Percentiles rank a stretch among this genome's conserved stretches.
These are phyloP conservation scores for Gallinago nigripennis DNA, from an alignment of 2,797 vertebrate species.

Conservation along the genomic window DNA sequence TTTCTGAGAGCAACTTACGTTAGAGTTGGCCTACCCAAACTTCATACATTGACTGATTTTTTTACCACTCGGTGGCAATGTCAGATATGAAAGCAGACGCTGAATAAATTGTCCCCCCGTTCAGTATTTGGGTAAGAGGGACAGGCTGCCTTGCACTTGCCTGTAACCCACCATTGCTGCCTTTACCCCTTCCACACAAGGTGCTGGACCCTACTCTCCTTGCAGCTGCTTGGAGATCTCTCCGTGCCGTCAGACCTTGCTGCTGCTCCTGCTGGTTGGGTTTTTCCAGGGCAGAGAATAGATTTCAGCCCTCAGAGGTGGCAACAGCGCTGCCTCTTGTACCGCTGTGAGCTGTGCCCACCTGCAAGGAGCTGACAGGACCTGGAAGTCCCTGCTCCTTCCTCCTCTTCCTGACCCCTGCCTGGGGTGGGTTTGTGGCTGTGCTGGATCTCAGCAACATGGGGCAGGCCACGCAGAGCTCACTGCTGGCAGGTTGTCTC, in stretches of 20 bases:
- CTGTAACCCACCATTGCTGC: neutral
- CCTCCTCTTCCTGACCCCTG: neutral
- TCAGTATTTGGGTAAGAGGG: neutral
- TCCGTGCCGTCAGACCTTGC: rapidly evolving
- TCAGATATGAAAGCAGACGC: neutral
- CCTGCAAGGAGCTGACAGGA: neutral
- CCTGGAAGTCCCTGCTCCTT: neutral
- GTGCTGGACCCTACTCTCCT: neutral
- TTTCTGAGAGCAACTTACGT: neutral
- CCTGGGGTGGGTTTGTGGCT: neutral
- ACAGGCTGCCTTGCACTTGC: neutral
- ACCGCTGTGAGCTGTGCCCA: neutral
- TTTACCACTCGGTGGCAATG: rapidly evolving
- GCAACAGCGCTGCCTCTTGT: rapidly evolving
- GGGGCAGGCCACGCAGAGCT: neutral
- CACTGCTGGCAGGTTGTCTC: rapidly evolving
- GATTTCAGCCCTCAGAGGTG: neutral
- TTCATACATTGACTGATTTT: neutral
- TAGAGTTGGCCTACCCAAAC: neutral
- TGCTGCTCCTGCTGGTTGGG: neutral
- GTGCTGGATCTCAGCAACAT: rapidly evolving
- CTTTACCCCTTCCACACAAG: neutral
- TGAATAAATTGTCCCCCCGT: neutral
- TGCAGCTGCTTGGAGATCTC: neutral
- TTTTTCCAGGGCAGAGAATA: neutral